Conservation (phyloP, 2,888 invertebrate genomes). For the Tinea pellionella region DNA sequence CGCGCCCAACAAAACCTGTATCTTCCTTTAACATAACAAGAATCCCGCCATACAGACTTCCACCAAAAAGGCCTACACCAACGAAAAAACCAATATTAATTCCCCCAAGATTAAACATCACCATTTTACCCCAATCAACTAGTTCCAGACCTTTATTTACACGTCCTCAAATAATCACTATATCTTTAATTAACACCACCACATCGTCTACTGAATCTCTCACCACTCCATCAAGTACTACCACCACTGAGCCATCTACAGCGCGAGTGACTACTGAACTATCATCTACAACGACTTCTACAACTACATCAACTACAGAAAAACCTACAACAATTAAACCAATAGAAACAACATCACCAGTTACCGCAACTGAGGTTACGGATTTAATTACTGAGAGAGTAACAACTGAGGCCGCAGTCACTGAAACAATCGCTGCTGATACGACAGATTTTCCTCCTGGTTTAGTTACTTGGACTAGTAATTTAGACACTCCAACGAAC, state of each 20-base stretch:
- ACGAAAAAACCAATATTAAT: slow-evolving; percentile 52
- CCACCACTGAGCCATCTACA: slow-evolving; percentile 13
- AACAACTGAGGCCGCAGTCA: slow-evolving; percentile 21
- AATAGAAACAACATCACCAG: slow-evolving; percentile 19
- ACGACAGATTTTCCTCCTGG: slow-evolving; percentile 41
- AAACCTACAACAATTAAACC: slow-evolving; percentile 13
- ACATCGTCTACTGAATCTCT: slow-evolving; percentile 19
- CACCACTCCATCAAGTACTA: slow-evolving; percentile 6
- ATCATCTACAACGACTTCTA: slow-evolving; percentile 17
- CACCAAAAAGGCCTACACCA: slow-evolving; percentile 36
- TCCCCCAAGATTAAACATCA: slow-evolving; percentile 57
- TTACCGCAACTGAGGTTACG: slow-evolving; percentile 20
- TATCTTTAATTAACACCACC: slow-evolving; percentile 48
- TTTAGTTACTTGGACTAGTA: slow-evolving; percentile 66
- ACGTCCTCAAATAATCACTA: slow-evolving; percentile 40
- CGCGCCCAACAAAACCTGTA: slow-evolving; percentile 47
- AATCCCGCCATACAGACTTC: slow-evolving; percentile 46
- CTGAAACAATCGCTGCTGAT: slow-evolving; percentile 27
- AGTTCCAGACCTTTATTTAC: slow-evolving; percentile 44
- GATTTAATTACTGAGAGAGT: slow-evolving; percentile 24
- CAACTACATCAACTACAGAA: slow-evolving; percentile 17
- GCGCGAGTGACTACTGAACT: not conserved
- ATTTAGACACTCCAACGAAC: slow-evolving; percentile 39
- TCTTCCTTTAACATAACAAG: slow-evolving; percentile 42
- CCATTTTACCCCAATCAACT: slow-evolving; percentile 51